Percentiles rank a stretch among this genome's conserved stretches.
These are phyloP conservation scores for Neoniphon sammara DNA, from an alignment of 2,797 vertebrate genomes.

Conservation along the genomic window DNA sequence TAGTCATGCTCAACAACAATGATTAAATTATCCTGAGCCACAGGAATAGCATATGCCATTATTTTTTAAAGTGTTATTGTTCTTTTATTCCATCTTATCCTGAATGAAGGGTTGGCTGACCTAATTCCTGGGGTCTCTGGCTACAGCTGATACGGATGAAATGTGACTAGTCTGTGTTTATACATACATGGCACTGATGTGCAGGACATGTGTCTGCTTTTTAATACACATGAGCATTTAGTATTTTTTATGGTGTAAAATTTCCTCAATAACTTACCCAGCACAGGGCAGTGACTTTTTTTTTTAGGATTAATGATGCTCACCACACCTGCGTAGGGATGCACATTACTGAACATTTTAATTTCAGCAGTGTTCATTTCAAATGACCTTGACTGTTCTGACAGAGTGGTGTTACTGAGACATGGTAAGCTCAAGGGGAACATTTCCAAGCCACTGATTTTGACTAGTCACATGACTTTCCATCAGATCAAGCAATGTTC, in stretches of 20 bases:
- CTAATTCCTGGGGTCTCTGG: constrained; percentile 63
- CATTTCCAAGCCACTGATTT: constrained; percentile 22
- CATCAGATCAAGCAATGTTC: constrained; percentile 16
- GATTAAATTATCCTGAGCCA: constrained; percentile 6
- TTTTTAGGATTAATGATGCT: background rate
- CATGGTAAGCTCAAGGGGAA: constrained; percentile 19
- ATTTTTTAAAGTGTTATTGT: constrained; percentile 14
- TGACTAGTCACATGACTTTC: constrained; percentile 25
- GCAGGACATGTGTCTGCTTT: constrained; percentile 28
- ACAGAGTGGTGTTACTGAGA: constrained; percentile 23
- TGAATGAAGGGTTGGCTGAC: constrained; percentile 69
- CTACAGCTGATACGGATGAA: constrained; percentile 63
- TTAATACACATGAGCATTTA: too few species aligned
- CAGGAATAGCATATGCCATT: constrained; percentile 5
- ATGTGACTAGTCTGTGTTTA: constrained; percentile 57
- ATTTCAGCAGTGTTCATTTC: constrained; percentile 20
- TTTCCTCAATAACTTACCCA: background rate
- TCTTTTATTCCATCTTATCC: constrained; percentile 69
- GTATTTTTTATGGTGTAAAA: background rate
- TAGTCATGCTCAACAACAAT: background rate
- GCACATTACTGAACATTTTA: background rate
- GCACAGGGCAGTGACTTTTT: background rate
- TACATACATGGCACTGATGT: constrained; percentile 33
- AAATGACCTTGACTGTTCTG: constrained; percentile 18
- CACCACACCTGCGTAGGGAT: background rate